phyloP scores from a whole-genome alignment of 2,113 vertebrate genomes.

The Mastomys natalensis region DNA sequence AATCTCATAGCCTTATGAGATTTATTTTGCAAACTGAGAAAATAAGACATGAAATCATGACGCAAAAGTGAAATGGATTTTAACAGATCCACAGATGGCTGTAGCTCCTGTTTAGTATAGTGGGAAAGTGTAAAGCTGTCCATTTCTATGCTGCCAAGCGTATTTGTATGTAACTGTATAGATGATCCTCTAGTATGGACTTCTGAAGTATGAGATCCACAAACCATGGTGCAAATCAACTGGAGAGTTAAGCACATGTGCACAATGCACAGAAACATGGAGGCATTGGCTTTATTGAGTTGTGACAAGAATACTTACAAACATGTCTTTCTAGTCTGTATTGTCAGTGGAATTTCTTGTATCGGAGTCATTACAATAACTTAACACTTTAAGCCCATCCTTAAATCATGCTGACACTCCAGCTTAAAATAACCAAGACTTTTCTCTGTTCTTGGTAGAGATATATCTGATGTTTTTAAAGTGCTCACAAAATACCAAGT shows the following conservation, averaged over 20 bases:
- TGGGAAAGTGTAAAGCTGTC: not conserved
- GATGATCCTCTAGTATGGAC: not conserved
- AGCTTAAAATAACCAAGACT: conserved; percentile 44
- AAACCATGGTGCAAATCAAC: not conserved
- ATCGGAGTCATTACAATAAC: not conserved
- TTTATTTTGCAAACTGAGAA: conserved; percentile 4
- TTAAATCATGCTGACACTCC: conserved; percentile 21
- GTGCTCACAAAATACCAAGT: conserved; percentile 4
- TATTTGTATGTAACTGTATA: not conserved
- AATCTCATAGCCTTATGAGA: not conserved
- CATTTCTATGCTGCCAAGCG: no score
- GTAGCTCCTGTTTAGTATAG: not conserved
- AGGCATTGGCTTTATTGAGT: conserved; percentile 13
- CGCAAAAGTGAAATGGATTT: conserved; percentile 38
- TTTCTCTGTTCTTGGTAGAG: conserved; percentile 58
- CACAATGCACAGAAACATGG: not conserved
- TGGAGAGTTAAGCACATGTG: not conserved
- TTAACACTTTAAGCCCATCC: not conserved
- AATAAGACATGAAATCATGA: conserved; percentile 16
- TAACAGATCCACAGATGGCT: not conserved
- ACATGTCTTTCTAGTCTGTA: not conserved
- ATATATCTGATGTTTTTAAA: conserved; percentile 47
- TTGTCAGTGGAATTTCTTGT: not conserved
- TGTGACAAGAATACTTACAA: conserved; percentile 18
- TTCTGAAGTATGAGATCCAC: not conserved